phyloP scores from a whole-genome alignment of 2,113 vertebrate genomes.

The Cavia porcellus region DNA sequence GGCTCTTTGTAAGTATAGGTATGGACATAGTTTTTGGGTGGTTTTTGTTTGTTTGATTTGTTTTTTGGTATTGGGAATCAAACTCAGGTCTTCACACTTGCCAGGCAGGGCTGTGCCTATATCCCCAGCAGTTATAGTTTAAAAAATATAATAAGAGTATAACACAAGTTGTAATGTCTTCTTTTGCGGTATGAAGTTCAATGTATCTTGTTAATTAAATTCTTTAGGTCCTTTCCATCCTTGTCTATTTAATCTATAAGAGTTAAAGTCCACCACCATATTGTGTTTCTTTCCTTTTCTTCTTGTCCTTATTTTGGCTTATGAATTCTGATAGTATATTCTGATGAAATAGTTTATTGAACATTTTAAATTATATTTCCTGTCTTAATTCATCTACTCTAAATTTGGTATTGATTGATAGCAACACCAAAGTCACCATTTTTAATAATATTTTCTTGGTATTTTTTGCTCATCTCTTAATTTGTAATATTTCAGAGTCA shows the following conservation, averaged over 20 bases:
- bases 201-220: not conserved
- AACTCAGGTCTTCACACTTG: too few relatives aligned
- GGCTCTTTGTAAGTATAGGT: not conserved
- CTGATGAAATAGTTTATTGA: not conserved
- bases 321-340: slow-evolving; percentile 26
- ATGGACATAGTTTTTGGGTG: not conserved
- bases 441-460: not conserved
- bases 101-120: too few relatives aligned
- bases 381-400: not conserved
- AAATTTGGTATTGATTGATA: not conserved
- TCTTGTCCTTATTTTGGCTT: slow-evolving; percentile 17
- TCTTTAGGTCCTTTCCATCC: not conserved
- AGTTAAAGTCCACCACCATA: not conserved
- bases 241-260: not conserved
- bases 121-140: not conserved
- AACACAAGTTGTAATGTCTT: not conserved
- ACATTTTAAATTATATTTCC: not conserved
- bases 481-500: not conserved
- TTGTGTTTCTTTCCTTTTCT: not conserved
- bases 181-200: not conserved
- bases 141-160: not conserved
- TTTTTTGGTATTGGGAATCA: too few relatives aligned
- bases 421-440: not conserved
- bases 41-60: too few relatives aligned
- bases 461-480: not conserved